phyloP scores from a whole-genome alignment of 64 coral and sea anemone genomes.

The Pachyseris speciosa region DNA sequence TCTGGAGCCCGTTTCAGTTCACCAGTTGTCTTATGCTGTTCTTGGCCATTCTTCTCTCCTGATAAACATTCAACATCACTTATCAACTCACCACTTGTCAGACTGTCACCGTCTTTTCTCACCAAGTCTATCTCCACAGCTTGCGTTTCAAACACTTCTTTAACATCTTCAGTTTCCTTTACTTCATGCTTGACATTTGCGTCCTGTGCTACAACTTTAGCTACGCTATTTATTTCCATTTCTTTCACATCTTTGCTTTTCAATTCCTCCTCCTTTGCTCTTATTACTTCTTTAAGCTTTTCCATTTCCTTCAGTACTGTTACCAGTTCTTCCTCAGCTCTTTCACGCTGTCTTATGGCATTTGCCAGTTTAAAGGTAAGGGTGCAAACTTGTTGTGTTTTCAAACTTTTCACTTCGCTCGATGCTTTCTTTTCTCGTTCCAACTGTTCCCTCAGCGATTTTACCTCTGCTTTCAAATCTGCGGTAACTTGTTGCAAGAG shows the following conservation, averaged over 20 bases:
- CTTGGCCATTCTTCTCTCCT: too few species aligned
- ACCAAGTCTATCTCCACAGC: neutral
- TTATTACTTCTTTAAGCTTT: neutral
- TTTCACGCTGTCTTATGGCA: constrained; percentile 71
- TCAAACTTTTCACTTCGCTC: constrained; percentile 66
- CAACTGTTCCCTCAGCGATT: constrained; percentile 43
- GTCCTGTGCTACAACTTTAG: neutral
- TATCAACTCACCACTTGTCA: neutral
- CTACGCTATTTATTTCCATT: neutral
- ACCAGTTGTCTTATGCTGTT: too few species aligned
- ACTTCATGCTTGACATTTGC: neutral
- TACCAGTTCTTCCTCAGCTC: constrained; percentile 23
- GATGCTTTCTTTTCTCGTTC: constrained; percentile 49
- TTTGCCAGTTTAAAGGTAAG: constrained; percentile 86
- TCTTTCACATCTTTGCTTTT: neutral
- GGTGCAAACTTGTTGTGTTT: constrained; percentile 76
- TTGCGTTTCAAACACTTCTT: neutral
- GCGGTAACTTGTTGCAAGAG: neutral
- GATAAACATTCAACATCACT: too few species aligned
- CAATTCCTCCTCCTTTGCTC: neutral
- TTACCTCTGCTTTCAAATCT: constrained; percentile 59
- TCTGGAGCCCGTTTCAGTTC: too few species aligned
- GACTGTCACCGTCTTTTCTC: neutral
- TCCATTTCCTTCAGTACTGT: constrained; percentile 18
- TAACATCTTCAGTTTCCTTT: neutral